phyloP scores from a whole-genome alignment of 53 echinoderm and acorn worm species.

The Patiria pectinifera region DNA sequence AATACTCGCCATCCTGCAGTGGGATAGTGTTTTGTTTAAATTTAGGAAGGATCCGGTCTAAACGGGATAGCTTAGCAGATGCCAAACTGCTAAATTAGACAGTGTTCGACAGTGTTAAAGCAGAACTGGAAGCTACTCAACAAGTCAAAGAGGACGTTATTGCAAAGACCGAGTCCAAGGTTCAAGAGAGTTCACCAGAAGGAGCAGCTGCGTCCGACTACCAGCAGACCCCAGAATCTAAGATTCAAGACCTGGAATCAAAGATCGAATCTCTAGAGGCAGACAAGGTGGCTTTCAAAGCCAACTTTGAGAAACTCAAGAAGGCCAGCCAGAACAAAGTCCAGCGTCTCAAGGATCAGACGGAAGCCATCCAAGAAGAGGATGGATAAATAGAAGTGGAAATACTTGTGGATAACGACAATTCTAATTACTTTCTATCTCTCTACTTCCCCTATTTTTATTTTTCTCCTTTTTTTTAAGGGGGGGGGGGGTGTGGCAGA shows the following conservation, averaged over 20 bases:
- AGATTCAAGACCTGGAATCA: slow-evolving; percentile 47
- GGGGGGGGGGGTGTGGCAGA: too few species aligned
- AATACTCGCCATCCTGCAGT: background rate
- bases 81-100: too few species aligned
- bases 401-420: too few species aligned
- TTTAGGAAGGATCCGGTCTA: too few species aligned
- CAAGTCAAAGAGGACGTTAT: slow-evolving; percentile 54
- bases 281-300: slow-evolving; percentile 80
- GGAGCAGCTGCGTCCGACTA: slow-evolving; percentile 27
- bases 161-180: slow-evolving; percentile 10
- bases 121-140: slow-evolving; percentile 32
- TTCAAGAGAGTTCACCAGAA: slow-evolving; percentile 2
- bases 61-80: too few species aligned
- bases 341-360: slow-evolving; percentile 78
- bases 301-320: slow-evolving; percentile 94
- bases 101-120: slow-evolving; percentile 17
- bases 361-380: slow-evolving; percentile 58
- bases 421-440: too few species aligned
- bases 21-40: too few species aligned
- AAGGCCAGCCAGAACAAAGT: slow-evolving; percentile 81
- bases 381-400: too few species aligned
- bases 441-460: too few species aligned
- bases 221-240: slow-evolving; percentile 37
- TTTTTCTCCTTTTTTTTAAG: too few species aligned
- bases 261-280: slow-evolving; percentile 65